Evolutionary conservation across 2,888 invertebrate species (phyloP).

Genomic region (Agapetus fuscipes): DNA sequence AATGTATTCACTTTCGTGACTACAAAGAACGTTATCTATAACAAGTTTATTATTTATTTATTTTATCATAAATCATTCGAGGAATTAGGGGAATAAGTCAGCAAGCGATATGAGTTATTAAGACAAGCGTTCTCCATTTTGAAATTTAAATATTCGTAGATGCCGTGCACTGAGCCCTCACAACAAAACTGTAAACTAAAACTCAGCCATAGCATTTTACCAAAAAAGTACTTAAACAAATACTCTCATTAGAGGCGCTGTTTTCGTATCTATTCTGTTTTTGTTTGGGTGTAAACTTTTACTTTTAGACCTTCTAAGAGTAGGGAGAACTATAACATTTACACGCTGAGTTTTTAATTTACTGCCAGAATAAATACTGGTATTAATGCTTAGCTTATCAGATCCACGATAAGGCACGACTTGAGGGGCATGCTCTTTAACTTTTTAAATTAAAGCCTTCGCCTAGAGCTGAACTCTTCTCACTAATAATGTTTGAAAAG

Average conservation of each 20-base stretch:
- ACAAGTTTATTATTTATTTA: not conserved
- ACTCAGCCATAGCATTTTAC: too few species aligned
- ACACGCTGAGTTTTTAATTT: constrained; percentile 8
- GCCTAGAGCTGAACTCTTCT: too few species aligned
- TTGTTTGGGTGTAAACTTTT: too few species aligned
- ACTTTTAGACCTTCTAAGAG: not conserved
- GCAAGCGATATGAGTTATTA: not conserved
- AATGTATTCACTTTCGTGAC: too few species aligned
- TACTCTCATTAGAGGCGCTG: too few species aligned
- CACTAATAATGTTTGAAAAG: too few species aligned
- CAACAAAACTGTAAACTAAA: too few species aligned
- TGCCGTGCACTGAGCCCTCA: not conserved
- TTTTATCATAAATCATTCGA: not conserved
- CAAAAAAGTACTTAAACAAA: too few species aligned
- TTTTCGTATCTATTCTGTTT: too few species aligned
- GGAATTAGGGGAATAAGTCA: not conserved
- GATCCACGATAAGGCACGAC: constrained; percentile 4
- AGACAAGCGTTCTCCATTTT: not conserved
- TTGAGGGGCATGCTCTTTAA: too few species aligned
- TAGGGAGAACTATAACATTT: not conserved
- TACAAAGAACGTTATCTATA: too few species aligned
- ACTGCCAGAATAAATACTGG: constrained; percentile 12
- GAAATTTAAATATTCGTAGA: not conserved
- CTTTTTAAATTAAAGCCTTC: too few species aligned
- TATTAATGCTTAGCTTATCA: constrained; percentile 6